Conservation (phyloP, 30 jellyfish, hydroid and myxozoan species). For the Cassiopea andromeda region DNA sequence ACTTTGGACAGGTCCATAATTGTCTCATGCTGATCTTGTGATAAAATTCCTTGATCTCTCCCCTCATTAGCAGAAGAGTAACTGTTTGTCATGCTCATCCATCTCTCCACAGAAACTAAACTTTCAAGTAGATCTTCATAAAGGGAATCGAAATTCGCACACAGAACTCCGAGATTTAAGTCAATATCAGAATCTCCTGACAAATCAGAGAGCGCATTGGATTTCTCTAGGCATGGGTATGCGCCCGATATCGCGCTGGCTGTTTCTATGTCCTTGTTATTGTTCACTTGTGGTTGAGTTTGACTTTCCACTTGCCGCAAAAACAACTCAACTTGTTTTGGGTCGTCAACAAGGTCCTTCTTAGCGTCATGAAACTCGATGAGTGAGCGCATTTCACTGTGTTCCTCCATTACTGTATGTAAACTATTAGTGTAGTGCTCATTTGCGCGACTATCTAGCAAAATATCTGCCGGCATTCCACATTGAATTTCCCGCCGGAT, state of each 20-base stretch:
- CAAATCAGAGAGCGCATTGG: constrained; percentile 11
- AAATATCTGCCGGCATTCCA: neutral
- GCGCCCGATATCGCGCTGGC: neutral
- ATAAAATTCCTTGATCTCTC: constrained; percentile 13
- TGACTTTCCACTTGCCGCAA: constrained; percentile 78
- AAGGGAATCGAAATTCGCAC: constrained; percentile 68
- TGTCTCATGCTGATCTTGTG: constrained; percentile 48
- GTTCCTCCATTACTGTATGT: neutral
- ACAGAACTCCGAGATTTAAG: constrained; percentile 42
- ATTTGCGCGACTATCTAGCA: neutral
- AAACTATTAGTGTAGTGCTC: neutral
- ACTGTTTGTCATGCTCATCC: constrained; percentile 63
- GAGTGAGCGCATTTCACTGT: too few species aligned
- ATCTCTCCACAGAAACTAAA: constrained; percentile 65
- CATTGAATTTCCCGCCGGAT: constrained; percentile 65
- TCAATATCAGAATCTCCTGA: constrained; percentile 48
- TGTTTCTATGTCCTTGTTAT: constrained; percentile 14
- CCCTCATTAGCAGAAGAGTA: neutral
- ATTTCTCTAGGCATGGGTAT: constrained; percentile 54
- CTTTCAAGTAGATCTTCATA: constrained; percentile 68
- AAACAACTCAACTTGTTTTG: constrained; percentile 70
- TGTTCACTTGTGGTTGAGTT: constrained; percentile 18
- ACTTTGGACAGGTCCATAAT: constrained; percentile 42
- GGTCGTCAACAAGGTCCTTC: constrained; percentile 62
- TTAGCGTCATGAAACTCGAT: neutral